Percentiles rank a stretch among this genome's conserved stretches.
Evolutionary conservation across 2,797 vertebrate species (phyloP).

Genomic region (Cichlasoma orientale): DNA sequence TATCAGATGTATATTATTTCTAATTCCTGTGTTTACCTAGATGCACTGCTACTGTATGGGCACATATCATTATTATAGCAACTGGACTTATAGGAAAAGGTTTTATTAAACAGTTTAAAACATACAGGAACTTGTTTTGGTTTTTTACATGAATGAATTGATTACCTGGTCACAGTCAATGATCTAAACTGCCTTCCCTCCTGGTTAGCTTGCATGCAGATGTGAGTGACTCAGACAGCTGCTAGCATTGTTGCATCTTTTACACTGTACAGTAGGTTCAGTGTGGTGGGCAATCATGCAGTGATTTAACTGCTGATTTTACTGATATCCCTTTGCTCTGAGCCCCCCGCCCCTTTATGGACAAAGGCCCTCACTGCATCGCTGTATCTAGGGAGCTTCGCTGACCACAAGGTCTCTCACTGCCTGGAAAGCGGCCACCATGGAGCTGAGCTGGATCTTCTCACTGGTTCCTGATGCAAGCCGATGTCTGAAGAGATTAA

Average conservation of each 20-base stretch:
- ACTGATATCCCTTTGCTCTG: neutral
- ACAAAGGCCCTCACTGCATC: fast-evolving
- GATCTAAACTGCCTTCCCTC: neutral
- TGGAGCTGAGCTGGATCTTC: slow-evolving; percentile 97
- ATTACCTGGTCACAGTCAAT: neutral
- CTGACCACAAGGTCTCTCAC: slow-evolving; percentile 92
- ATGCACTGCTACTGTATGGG: slow-evolving; percentile 38
- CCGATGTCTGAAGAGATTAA: slow-evolving; percentile 80
- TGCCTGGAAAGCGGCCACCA: slow-evolving; percentile 94
- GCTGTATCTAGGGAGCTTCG: slow-evolving; percentile 82
- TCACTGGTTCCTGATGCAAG: slow-evolving; percentile 92
- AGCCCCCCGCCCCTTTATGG: neutral
- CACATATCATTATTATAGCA: slow-evolving; percentile 33
- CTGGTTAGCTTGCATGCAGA: neutral
- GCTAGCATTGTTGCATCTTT: slow-evolving; percentile 1
- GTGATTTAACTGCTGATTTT: neutral
- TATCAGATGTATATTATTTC: slow-evolving; percentile 57
- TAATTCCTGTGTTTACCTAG: slow-evolving; percentile 46
- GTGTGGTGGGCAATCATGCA: slow-evolving; percentile 11
- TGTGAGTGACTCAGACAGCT: slow-evolving; percentile 29
- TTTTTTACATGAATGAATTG: neutral
- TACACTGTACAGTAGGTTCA: neutral
- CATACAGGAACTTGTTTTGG: slow-evolving; percentile 1
- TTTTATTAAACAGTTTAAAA: slow-evolving; percentile 71
- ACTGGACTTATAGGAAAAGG: slow-evolving; percentile 48